Evolutionary conservation across 2,888 invertebrate genomes (phyloP).

Genomic region (Exocentrus adspersus): DNA sequence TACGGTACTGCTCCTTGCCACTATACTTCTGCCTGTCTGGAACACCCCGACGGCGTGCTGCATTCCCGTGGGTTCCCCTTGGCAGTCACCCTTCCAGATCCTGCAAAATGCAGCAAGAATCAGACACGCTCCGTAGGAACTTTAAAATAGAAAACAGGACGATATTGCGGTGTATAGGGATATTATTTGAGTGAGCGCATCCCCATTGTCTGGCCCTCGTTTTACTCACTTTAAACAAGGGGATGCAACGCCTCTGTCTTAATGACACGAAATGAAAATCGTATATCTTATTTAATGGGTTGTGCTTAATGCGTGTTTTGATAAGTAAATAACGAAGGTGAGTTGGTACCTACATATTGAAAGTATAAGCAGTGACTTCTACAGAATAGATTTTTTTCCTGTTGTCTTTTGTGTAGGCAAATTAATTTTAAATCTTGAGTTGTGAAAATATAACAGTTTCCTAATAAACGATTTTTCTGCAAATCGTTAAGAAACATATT

Average conservation of each 20-base stretch:
- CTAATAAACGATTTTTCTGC: too few species aligned
- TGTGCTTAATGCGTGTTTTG: constrained; percentile 30
- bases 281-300: constrained; percentile 33
- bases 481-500: too few species aligned
- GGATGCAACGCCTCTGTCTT: constrained; percentile 23
- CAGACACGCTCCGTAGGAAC: constrained; percentile 43
- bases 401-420: too few species aligned
- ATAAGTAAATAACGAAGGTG: constrained; percentile 25
- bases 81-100: constrained; percentile 26
- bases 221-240: constrained; percentile 22
- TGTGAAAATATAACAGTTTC: too few species aligned
- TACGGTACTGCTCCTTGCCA: background rate
- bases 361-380: too few species aligned
- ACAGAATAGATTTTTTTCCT: too few species aligned
- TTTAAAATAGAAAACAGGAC: constrained; percentile 45
- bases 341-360: background rate
- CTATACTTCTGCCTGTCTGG: background rate
- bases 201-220: constrained; percentile 18
- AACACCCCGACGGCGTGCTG: constrained; percentile 3
- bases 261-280: constrained; percentile 34
- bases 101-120: constrained; percentile 30
- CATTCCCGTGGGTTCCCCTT: constrained; percentile 28
- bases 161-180: constrained; percentile 26
- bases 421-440: too few species aligned
- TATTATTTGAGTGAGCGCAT: constrained; percentile 21